Evolutionary conservation across 1,140 invertebrate genomes (phyloP), one percentile per base, ranked within the genome.

Genomic region (Trichomalopsis sarcophagae): DNA sequence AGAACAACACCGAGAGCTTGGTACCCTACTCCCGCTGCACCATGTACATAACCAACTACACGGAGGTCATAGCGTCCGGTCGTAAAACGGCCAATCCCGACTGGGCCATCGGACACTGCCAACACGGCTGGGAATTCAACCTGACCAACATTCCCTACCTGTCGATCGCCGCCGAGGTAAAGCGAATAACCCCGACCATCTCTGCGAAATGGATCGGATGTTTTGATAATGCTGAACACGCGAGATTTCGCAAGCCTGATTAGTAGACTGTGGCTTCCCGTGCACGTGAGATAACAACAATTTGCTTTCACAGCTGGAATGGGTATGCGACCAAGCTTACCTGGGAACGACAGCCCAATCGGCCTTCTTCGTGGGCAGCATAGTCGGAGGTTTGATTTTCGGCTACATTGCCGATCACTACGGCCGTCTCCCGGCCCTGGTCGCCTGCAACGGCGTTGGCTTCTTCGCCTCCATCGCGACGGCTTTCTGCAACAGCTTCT

Each of bases 241-340:
- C 47, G 47, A 50, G 10, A 71, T 75, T 14, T 33, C 14, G 71
- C 71, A 86, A 86, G 36, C 7, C 6, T 74, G 40, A 74, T 36
- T 36, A 74, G 71, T 74, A 74, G 71, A 36, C 30, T 44, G 73
- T 40, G 36, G 33, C 33, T 75, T 75, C 33, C 33, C 73, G 73
- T 44, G 55, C 14, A 11, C n/a, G n/a, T n/a, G n/a, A 71, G 27
- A 71, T 71, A 71, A 71, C 9, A 21, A 62, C 10, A 27, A 23
- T 21, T 71, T 79, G 78, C 71, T 87, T 84, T 44, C 73, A 80
- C 90, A 97, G 95, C 92, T 96, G 88, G 95, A 97, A 87, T 98
- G 97, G 97, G 97, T 97, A 30, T 98, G 97, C 90, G 96, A 97
- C 10, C 94, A 96, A 79, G 95, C 95, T 79, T 96, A 95, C 79